These are phyloP conservation scores for Nematolebias whitei DNA, from an alignment of 2,113 vertebrate genomes.

Conservation along the genomic window DNA sequence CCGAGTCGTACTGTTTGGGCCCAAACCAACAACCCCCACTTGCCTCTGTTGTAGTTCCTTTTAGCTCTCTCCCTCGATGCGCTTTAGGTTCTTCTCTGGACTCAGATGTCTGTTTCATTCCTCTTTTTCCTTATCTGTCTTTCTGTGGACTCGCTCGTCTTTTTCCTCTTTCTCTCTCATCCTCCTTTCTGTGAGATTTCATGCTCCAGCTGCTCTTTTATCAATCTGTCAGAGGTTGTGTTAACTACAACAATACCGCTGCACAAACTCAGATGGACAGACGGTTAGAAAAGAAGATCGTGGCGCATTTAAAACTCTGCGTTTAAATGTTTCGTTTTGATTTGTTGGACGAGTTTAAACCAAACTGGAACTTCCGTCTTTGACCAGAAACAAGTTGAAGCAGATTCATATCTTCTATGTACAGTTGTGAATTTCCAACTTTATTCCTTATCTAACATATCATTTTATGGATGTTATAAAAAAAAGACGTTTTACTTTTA, in stretches of 20 bases:
- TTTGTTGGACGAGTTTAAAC: neutral
- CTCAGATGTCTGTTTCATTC: slow-evolving; percentile 32
- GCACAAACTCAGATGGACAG: slow-evolving; percentile 55
- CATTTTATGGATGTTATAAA: no score
- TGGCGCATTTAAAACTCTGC: slow-evolving; percentile 14
- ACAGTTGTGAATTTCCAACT: neutral
- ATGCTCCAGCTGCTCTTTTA: slow-evolving; percentile 76
- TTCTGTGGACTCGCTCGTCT: slow-evolving; percentile 10
- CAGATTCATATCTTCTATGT: neutral
- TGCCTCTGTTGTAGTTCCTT: slow-evolving; percentile 7
- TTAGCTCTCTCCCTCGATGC: neutral
- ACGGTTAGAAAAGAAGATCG: slow-evolving; percentile 39
- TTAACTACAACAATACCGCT: slow-evolving; percentile 69
- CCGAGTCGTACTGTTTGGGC: slow-evolving; percentile 44
- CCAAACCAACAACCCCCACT: slow-evolving; percentile 45
- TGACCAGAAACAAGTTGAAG: slow-evolving; percentile 3
- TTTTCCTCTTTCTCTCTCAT: slow-evolving; percentile 24
- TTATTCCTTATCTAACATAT: neutral
- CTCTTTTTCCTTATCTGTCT: slow-evolving; percentile 14
- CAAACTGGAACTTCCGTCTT: neutral
- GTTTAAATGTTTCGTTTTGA: neutral
- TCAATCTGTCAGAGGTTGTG: slow-evolving; percentile 68
- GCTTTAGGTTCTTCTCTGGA: slow-evolving; percentile 25
- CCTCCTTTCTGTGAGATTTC: slow-evolving; percentile 72
- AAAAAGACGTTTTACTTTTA: neutral